phyloP scores from a whole-genome alignment of 2,888 invertebrate species.

The Nemotelus nigrinus region DNA sequence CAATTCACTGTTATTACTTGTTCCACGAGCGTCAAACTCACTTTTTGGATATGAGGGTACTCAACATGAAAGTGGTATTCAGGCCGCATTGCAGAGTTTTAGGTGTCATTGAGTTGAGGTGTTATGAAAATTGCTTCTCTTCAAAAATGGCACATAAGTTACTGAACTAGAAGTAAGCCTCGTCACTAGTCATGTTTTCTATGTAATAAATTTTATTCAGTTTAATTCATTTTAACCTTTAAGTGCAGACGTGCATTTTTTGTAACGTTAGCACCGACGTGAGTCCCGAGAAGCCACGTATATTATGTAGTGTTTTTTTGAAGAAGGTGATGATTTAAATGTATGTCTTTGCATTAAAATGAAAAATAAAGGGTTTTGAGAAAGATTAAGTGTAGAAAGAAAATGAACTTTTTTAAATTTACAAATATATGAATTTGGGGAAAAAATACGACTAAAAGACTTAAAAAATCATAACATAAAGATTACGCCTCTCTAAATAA shows the following conservation, averaged over 20 bases:
- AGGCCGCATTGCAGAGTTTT: no score
- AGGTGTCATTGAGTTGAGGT: no score
- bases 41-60: no score
- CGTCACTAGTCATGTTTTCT: no score
- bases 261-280: slow-evolving; percentile 22
- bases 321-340: slow-evolving; percentile 10
- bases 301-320: not conserved
- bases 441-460: not conserved
- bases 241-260: slow-evolving; percentile 34
- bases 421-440: slow-evolving; percentile 4
- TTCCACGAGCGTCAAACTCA: no score
- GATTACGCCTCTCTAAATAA: not conserved
- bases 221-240: not conserved
- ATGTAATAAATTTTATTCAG: no score
- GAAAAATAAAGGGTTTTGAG: slow-evolving; percentile 14
- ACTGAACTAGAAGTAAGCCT: no score
- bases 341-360: not conserved
- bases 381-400: not conserved
- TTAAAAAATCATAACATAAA: slow-evolving; percentile 7
- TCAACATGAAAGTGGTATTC: no score
- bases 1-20: no score
- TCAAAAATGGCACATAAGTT: no score
- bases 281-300: slow-evolving; percentile 37
- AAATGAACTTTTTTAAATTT: slow-evolving; percentile 15
- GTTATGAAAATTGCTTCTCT: no score